These are phyloP conservation scores for Drosophila mettleri DNA, from an alignment of 2,888 invertebrate genomes.

Conservation along the genomic window DNA sequence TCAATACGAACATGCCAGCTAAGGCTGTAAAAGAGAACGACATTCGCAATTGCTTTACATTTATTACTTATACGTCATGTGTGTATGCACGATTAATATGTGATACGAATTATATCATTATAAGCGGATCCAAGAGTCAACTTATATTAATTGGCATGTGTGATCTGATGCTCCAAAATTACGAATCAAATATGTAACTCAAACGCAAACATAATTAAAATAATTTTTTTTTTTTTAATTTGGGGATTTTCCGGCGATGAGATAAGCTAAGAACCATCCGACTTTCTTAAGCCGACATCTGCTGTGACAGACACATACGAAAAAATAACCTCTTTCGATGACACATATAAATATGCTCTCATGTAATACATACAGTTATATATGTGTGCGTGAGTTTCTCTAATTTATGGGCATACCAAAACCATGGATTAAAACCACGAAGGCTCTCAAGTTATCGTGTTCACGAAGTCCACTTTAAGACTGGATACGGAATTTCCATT, in stretches of 20 bases:
- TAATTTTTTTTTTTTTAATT: neutral
- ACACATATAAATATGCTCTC: neutral
- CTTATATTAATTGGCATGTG: neutral
- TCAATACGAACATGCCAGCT: neutral
- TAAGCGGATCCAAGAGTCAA: neutral
- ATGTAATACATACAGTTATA: neutral
- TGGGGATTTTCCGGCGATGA: neutral
- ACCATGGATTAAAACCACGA: slow-evolving; percentile 1
- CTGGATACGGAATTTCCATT: neutral
- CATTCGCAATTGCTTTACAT: neutral
- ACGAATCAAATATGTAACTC: no score
- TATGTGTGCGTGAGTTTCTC: neutral
- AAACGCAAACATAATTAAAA: slow-evolving; percentile 7
- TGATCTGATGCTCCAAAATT: neutral
- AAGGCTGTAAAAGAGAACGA: neutral
- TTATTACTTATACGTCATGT: neutral
- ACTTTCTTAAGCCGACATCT: neutral
- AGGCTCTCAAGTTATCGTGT: neutral
- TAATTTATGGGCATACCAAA: slow-evolving; percentile 5
- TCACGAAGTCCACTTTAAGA: neutral
- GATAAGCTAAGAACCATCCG: neutral
- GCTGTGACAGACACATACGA: neutral
- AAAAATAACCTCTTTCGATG: neutral
- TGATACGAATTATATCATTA: neutral
- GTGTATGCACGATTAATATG: no score